A percentile compares a stretch with the other conserved stretches of the same genome.
phyloP scores from a whole-genome alignment of 2,113 vertebrate genomes.

The Scatophagus argus region DNA sequence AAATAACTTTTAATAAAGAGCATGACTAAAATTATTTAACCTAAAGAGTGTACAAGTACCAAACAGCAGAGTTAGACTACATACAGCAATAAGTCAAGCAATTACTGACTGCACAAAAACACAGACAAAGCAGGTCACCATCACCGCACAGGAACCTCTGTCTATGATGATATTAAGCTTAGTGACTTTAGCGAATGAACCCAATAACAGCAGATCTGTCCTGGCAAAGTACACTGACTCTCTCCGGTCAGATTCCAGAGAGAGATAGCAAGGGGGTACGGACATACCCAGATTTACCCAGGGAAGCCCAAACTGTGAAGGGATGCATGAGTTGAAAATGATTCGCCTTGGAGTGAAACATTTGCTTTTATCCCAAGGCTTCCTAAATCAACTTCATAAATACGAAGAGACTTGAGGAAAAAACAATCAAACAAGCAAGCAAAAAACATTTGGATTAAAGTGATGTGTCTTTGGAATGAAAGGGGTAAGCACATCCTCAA shows the following conservation, averaged over 20 bases:
- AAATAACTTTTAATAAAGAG: neutral
- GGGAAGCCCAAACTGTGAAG: neutral
- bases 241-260: neutral
- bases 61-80: neutral
- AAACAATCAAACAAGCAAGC: no score
- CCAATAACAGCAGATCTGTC: conserved; percentile 1
- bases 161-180: neutral
- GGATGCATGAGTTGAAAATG: no score
- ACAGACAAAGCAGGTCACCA: neutral
- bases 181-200: neutral
- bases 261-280: neutral
- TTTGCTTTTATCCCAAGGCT: neutral
- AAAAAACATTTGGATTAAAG: neutral
- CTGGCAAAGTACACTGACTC: neutral
- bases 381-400: conserved; percentile 1
- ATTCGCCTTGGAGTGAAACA: no score
- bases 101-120: neutral
- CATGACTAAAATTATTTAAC: neutral
- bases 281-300: neutral
- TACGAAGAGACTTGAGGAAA: neutral
- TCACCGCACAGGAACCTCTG: conserved; percentile 1
- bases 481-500: neutral
- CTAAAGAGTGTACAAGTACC: neutral
- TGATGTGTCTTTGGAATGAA: conserved; percentile 8
- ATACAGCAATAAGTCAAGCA: neutral